Percentiles rank a stretch among this genome's conserved stretches.
phyloP scores from a whole-genome alignment of 2,113 vertebrate genomes.

The Baryphthengus martii region DNA sequence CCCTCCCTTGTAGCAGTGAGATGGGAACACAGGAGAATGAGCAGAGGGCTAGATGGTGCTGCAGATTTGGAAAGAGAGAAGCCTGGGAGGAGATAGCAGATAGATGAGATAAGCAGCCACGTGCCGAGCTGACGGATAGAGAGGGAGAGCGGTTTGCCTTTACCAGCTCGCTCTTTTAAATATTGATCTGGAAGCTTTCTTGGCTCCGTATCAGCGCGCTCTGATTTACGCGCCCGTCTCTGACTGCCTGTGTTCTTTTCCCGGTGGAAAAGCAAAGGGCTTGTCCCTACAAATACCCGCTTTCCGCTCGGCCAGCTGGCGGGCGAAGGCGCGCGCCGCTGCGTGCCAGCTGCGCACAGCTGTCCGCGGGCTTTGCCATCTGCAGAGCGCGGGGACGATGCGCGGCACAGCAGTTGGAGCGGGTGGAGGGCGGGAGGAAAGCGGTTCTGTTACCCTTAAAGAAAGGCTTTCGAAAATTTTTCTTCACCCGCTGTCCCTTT shows the following conservation, averaged over 20 bases:
- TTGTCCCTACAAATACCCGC: slow-evolving; percentile 30
- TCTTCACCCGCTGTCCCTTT: background rate
- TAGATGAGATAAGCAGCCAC: background rate
- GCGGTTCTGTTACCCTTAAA: background rate
- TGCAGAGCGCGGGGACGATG: background rate
- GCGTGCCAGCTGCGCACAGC: slow-evolving; percentile 20
- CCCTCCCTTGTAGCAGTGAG: background rate
- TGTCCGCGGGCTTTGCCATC: background rate
- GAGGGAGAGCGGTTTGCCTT: background rate
- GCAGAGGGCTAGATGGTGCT: background rate
- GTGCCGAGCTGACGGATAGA: background rate
- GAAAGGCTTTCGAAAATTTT: background rate
- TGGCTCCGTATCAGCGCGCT: background rate
- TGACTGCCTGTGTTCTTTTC: background rate
- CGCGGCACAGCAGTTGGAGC: background rate
- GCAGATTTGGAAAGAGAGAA: background rate
- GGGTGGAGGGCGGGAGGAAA: background rate
- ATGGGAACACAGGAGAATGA: background rate
- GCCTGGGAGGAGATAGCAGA: background rate
- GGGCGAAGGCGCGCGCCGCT: fast-evolving
- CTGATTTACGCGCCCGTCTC: background rate
- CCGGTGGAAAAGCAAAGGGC: slow-evolving; percentile 1
- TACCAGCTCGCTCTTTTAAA: background rate
- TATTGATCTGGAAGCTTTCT: slow-evolving; percentile 36
- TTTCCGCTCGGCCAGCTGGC: slow-evolving; percentile 12